Evolutionary conservation across 2,888 invertebrate species (phyloP).

Genomic region (Polyommatus iphigenia): DNA sequence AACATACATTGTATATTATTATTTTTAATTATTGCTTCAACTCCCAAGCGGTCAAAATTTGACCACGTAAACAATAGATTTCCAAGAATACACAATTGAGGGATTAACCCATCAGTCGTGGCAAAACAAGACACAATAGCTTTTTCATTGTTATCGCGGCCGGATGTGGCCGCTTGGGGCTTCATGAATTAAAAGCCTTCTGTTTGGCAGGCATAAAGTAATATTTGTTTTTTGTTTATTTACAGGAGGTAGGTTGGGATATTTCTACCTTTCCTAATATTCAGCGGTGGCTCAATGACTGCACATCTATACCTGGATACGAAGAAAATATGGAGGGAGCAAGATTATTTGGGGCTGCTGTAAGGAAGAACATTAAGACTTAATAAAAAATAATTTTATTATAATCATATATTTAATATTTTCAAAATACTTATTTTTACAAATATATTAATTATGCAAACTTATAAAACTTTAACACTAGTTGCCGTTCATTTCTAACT

Average conservation of each 20-base stretch:
- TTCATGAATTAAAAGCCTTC: too few species aligned
- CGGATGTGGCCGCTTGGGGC: too few species aligned
- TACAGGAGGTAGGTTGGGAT: constrained; percentile 81
- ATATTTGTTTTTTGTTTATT: constrained; percentile 36
- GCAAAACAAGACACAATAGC: too few species aligned
- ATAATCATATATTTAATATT: constrained; percentile 35
- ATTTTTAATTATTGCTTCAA: too few species aligned
- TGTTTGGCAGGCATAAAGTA: background rate
- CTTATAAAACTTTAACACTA: constrained; percentile 84
- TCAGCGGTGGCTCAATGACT: constrained; percentile 80
- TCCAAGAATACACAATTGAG: too few species aligned
- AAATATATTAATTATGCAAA: constrained; percentile 38
- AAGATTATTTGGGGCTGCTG: constrained; percentile 77
- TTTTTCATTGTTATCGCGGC: too few species aligned
- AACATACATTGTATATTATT: too few species aligned
- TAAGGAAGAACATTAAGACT: constrained; percentile 71
- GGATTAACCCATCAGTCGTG: too few species aligned
- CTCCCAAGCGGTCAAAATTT: too few species aligned
- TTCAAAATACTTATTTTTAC: constrained; percentile 35
- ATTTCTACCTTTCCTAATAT: constrained; percentile 79
- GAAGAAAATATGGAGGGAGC: constrained; percentile 82
- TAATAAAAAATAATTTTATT: constrained; percentile 41
- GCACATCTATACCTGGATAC: constrained; percentile 79
- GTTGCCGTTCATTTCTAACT: constrained; percentile 93
- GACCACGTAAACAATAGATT: too few species aligned